phyloP scores from a whole-genome alignment of 2,888 invertebrate genomes.

The Lamproptera curius region DNA sequence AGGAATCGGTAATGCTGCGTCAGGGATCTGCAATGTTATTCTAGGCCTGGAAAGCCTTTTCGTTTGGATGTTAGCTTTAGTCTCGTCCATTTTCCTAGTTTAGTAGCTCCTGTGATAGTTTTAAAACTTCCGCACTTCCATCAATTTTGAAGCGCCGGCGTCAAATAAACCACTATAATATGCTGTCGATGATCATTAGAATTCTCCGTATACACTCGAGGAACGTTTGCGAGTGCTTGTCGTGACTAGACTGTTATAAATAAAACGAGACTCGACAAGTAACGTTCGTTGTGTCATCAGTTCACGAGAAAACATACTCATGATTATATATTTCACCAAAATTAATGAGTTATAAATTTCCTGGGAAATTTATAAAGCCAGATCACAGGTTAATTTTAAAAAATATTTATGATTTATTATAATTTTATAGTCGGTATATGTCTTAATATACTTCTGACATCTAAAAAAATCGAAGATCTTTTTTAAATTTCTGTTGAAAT shows the following conservation, averaged over 20 bases:
- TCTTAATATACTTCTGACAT: no score
- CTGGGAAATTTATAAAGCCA: no score
- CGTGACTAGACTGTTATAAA: conserved; percentile 69
- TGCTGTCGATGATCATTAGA: no score
- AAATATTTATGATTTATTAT: no score
- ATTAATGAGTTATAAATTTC: no score
- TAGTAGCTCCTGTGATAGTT: conserved; percentile 1
- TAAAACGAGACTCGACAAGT: conserved; percentile 48
- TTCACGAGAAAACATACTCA: conserved; percentile 30
- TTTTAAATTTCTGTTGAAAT: no score
- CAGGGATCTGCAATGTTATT: conserved; percentile 72
- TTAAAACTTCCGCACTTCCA: conserved; percentile 1
- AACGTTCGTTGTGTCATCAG: conserved; percentile 57
- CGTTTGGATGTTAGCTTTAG: background rate
- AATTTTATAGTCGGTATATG: no score
- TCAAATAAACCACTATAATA: no score
- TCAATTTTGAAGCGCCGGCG: conserved; percentile 47
- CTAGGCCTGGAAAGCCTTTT: conserved; percentile 60
- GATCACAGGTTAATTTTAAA: no score
- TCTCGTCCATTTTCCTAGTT: conserved; percentile 40
- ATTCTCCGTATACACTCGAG: conserved; percentile 29
- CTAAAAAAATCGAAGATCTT: no score
- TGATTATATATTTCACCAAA: conserved; percentile 12
- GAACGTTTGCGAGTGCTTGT: conserved; percentile 52
- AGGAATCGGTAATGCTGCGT: conserved; percentile 36